Percentiles rank a stretch among this genome's conserved stretches.
Evolutionary conservation across 1,140 invertebrate species (phyloP).

Genomic region (Papilio dardanus): DNA sequence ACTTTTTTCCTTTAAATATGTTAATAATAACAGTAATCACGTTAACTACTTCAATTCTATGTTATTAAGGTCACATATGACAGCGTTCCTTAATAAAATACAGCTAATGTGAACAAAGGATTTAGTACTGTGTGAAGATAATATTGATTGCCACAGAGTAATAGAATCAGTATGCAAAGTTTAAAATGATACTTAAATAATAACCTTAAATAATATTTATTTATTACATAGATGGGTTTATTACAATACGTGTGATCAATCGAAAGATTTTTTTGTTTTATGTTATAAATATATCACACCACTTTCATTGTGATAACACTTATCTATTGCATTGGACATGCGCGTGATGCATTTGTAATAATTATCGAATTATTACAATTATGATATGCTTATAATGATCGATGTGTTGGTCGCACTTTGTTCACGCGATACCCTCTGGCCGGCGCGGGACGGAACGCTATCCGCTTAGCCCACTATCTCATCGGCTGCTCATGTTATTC

Average conservation of each 20-base stretch:
- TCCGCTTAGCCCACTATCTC: background rate
- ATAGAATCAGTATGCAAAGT: background rate
- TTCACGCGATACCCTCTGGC: background rate
- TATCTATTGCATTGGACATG: background rate
- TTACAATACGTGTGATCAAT: no score
- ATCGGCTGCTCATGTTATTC: background rate
- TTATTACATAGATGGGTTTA: no score
- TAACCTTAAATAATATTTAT: no score
- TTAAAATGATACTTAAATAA: no score
- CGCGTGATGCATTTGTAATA: background rate
- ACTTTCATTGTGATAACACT: no score
- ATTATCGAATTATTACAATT: background rate
- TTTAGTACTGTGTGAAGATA: background rate
- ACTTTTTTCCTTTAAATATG: background rate
- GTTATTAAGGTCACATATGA: background rate
- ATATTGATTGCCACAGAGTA: slow-evolving; percentile 5
- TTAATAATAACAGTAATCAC: background rate
- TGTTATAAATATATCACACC: no score
- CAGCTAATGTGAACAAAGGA: background rate
- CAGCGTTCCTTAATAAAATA: background rate
- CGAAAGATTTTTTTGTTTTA: no score
- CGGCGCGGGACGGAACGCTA: background rate
- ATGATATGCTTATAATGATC: slow-evolving; percentile 3
- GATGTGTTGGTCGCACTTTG: slow-evolving; percentile 1
- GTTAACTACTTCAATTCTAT: background rate